Evolutionary conservation across 2,888 invertebrate genomes (phyloP).

Genomic region (Apantesis nais): DNA sequence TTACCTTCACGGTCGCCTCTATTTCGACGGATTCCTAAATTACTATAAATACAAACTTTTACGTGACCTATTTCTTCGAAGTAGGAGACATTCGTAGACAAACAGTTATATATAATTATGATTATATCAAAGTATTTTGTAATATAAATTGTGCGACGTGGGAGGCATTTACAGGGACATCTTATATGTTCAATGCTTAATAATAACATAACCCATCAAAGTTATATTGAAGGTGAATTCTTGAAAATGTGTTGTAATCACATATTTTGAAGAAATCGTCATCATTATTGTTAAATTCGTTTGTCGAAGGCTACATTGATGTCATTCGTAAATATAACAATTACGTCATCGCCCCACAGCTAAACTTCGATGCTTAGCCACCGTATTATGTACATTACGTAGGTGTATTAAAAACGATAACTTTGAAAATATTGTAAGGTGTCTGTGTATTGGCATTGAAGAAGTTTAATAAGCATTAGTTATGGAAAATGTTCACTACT

Average conservation of each 20-base stretch:
- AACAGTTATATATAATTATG: neutral
- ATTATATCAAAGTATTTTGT: neutral
- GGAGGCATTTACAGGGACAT: conserved; percentile 28
- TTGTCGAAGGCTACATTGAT: conserved; percentile 50
- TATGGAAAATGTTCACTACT: neutral
- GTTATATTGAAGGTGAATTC: conserved; percentile 12
- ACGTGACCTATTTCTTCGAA: conserved; percentile 42
- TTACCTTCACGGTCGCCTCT: conserved; percentile 28
- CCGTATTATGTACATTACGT: conserved; percentile 27
- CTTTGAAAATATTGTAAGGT: neutral
- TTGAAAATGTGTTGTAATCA: conserved; percentile 13
- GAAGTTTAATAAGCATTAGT: neutral
- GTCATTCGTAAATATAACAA: conserved; percentile 46
- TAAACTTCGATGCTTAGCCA: conserved; percentile 27
- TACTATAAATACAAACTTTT: conserved; percentile 36
- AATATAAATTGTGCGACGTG: conserved; percentile 27
- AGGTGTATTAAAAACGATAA: conserved; percentile 8
- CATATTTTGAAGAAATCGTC: conserved; percentile 53
- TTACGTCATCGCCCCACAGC: conserved; percentile 51
- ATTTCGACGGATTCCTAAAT: conserved; percentile 36
- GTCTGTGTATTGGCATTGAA: neutral
- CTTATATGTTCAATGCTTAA: conserved; percentile 11
- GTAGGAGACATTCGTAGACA: conserved; percentile 15
- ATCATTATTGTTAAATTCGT: conserved; percentile 47
- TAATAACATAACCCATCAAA: neutral